These are phyloP conservation scores for Enteromius afrohamiltoni DNA, from an alignment of 2,797 vertebrate species.

Conservation along the genomic window DNA sequence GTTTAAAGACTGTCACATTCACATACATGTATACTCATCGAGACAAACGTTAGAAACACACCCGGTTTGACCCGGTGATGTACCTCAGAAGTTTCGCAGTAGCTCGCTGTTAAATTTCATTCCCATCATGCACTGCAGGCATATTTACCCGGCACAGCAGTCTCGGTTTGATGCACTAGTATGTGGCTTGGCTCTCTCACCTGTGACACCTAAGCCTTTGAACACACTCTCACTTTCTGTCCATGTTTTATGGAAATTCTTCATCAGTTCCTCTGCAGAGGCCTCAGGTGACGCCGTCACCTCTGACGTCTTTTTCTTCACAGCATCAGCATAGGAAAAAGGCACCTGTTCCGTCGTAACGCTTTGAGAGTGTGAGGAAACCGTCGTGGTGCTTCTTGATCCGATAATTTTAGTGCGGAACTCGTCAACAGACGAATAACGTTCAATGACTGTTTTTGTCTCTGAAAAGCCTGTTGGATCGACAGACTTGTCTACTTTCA, in stretches of 20 bases:
- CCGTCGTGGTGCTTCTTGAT: constrained; percentile 70
- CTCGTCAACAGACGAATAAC: constrained; percentile 77
- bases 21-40: not conserved
- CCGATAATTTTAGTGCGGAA: constrained; percentile 77
- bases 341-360: constrained; percentile 70
- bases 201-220: constrained; percentile 82
- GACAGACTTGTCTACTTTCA: constrained; percentile 65
- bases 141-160: constrained; percentile 79
- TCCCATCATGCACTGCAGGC: constrained; percentile 70
- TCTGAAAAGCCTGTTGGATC: constrained; percentile 74
- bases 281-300: constrained; percentile 68
- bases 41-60: constrained; percentile 27
- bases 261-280: constrained; percentile 79
- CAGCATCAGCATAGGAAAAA: constrained; percentile 90
- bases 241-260: constrained; percentile 86
- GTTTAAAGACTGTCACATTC: not conserved
- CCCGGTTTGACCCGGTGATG: constrained; percentile 3
- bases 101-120: constrained; percentile 56
- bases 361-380: constrained; percentile 74
- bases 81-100: not conserved
- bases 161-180: constrained; percentile 75
- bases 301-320: constrained; percentile 81
- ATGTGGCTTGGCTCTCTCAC: constrained; percentile 75
- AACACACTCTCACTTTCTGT: constrained; percentile 87
- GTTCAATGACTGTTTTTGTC: constrained; percentile 74